phyloP scores from a whole-genome alignment of 2,888 invertebrate genomes.

The Drosophila hamatofila region DNA sequence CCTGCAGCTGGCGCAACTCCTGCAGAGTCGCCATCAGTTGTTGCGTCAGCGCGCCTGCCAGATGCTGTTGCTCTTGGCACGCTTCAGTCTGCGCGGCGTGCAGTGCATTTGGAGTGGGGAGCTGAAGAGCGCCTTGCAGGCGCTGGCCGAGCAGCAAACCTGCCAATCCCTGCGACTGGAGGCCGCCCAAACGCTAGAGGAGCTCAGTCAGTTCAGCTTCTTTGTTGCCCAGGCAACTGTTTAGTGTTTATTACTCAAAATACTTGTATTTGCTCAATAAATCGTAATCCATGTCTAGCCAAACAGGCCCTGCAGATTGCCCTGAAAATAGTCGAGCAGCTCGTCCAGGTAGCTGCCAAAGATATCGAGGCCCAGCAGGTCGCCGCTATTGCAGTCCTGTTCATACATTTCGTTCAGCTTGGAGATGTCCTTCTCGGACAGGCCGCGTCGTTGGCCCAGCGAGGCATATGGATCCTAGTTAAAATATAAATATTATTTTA shows the following conservation, averaged over 20 bases:
- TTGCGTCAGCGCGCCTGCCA: constrained; percentile 89
- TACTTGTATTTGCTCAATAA: constrained; percentile 23
- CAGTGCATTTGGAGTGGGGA: constrained; percentile 83
- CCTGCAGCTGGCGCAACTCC: constrained; percentile 87
- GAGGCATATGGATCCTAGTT: constrained; percentile 85
- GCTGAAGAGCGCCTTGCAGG: constrained; percentile 79
- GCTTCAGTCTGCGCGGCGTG: constrained; percentile 89
- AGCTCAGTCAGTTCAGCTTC: constrained; percentile 84
- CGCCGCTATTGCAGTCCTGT: constrained; percentile 77
- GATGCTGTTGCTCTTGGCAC: constrained; percentile 89
- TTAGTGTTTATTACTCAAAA: constrained; percentile 23
- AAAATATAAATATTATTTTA: neutral
- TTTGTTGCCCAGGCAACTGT: constrained; percentile 55
- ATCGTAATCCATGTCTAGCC: constrained; percentile 47
- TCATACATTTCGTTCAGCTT: constrained; percentile 87
- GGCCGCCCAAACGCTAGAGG: constrained; percentile 83
- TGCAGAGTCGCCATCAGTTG: constrained; percentile 87
- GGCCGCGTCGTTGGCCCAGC: constrained; percentile 86
- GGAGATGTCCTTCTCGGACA: constrained; percentile 86
- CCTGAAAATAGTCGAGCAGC: constrained; percentile 75
- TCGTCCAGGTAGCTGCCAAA: constrained; percentile 74
- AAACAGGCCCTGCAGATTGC: constrained; percentile 61
- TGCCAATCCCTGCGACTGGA: constrained; percentile 78
- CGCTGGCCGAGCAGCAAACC: constrained; percentile 76
- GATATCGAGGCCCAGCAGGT: constrained; percentile 68